Evolutionary conservation across 2,113 vertebrate genomes (phyloP).

Genomic region (Otis tarda): DNA sequence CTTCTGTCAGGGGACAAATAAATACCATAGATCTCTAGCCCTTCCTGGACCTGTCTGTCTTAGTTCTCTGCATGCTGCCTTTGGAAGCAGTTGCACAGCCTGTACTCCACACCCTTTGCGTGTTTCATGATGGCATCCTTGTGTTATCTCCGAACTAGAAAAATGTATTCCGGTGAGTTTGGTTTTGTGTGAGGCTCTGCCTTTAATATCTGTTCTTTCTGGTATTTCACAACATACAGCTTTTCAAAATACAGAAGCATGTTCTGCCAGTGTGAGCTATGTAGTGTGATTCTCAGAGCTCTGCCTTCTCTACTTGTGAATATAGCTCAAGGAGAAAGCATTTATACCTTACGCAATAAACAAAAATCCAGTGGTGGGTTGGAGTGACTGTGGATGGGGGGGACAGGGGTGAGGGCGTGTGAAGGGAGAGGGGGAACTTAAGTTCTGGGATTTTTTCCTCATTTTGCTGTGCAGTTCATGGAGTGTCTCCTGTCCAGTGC

Average conservation of each 20-base stretch:
- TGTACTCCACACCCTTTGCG: not conserved
- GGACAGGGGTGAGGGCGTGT: accelerated
- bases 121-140: not conserved
- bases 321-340: not conserved
- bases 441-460: not conserved
- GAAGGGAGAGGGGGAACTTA: not conserved
- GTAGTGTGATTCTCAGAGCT: not conserved
- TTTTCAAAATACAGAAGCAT: not conserved
- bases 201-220: not conserved
- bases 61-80: not conserved
- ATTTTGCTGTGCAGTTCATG: accelerated
- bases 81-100: not conserved
- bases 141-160: not conserved
- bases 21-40: not conserved
- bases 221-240: not conserved
- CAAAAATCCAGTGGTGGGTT: not conserved
- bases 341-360: not conserved
- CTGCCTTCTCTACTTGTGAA: not conserved
- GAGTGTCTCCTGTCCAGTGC: not conserved
- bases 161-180: not conserved
- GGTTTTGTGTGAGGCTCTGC: not conserved
- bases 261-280: not conserved
- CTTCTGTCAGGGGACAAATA: not conserved
- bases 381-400: not conserved
- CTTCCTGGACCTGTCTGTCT: not conserved